phyloP scores from a whole-genome alignment of 2,797 vertebrate genomes.

The Sebastes ruberrimus region DNA sequence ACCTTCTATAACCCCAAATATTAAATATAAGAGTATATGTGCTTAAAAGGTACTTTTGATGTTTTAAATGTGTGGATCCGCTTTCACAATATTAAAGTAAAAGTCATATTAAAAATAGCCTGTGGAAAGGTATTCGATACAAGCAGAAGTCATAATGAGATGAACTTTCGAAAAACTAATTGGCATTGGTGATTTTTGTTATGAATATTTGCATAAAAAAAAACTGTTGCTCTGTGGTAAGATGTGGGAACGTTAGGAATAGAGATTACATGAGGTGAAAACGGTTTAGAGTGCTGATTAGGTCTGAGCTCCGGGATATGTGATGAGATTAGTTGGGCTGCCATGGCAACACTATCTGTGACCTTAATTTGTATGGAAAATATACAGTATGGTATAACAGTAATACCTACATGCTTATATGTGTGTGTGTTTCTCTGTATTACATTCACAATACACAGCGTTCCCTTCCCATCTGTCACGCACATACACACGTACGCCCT shows the following conservation, averaged over 20 bases:
- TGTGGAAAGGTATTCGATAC: not conserved
- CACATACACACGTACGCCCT: not conserved
- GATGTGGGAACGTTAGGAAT: not conserved
- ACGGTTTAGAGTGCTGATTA: slow-evolving; percentile 7
- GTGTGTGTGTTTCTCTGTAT: not conserved
- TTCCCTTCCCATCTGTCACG: slow-evolving; percentile 12
- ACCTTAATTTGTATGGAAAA: slow-evolving; percentile 39
- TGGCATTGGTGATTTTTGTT: not conserved
- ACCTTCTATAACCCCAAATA: not conserved
- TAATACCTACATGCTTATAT: not conserved
- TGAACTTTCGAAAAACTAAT: not conserved
- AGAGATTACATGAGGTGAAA: slow-evolving; percentile 9
- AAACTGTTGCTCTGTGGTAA: not conserved
- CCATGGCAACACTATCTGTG: slow-evolving; percentile 53
- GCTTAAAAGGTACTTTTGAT: not conserved
- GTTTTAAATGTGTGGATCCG: not conserved
- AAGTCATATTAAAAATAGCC: not conserved
- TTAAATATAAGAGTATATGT: not conserved
- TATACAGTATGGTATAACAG: not conserved
- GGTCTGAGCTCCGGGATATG: slow-evolving; percentile 2
- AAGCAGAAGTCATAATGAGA: not conserved
- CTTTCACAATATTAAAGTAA: not conserved
- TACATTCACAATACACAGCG: not conserved
- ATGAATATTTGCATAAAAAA: not conserved
- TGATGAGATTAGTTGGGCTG: slow-evolving; percentile 43